A percentile compares a stretch with the other conserved stretches of the same genome.
phyloP scores from a whole-genome alignment of 2,888 invertebrate genomes.

The Leptinotarsa tumamoca region DNA sequence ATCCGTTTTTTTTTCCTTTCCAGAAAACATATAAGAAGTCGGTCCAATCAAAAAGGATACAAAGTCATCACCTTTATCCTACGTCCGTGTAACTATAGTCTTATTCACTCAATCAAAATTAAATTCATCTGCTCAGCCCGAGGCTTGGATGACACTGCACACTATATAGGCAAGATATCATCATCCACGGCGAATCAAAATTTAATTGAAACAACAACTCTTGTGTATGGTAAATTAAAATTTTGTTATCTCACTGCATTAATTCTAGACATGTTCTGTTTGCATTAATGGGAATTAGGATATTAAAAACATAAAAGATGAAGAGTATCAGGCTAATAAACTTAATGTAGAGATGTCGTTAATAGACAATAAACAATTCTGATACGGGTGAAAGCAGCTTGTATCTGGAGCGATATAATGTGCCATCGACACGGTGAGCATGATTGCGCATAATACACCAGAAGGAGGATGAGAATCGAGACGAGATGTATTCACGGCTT shows the following conservation, averaged over 20 bases:
- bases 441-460: conserved; percentile 21
- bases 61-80: too few relatives aligned
- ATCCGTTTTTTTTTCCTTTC: too few relatives aligned
- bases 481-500: neutral
- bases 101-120: neutral
- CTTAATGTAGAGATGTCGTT: conserved; percentile 24
- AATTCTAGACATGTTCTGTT: conserved; percentile 12
- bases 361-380: conserved; percentile 41
- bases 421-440: conserved; percentile 19
- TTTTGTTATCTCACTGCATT: conserved; percentile 17
- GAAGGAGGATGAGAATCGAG: conserved; percentile 8
- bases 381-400: conserved; percentile 34
- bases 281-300: conserved; percentile 13
- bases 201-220: conserved; percentile 7
- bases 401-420: conserved; percentile 38
- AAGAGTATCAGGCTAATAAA: conserved; percentile 17
- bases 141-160: neutral
- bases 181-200: neutral
- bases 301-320: conserved; percentile 17
- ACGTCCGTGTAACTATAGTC: neutral
- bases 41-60: too few relatives aligned
- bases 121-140: neutral
- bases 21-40: too few relatives aligned
- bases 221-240: conserved; percentile 14
- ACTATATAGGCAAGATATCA: neutral